phyloP scores from a whole-genome alignment of 2,888 invertebrate genomes.

The Spisula subtruncata region DNA sequence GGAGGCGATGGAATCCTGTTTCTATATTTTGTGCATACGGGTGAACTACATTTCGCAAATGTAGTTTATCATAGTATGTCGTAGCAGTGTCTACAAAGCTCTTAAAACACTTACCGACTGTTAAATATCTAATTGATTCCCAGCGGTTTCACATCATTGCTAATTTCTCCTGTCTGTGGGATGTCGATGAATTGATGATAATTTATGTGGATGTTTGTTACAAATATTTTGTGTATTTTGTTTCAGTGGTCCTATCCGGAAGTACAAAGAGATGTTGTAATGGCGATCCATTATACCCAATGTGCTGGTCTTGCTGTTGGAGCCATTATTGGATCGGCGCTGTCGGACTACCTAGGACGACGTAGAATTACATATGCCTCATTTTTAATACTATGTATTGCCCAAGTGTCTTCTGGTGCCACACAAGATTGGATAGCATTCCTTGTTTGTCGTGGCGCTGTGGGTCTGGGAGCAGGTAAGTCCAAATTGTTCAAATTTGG shows the following conservation, averaged over 20 bases:
- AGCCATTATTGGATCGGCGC: conserved; percentile 55
- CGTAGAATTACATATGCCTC: conserved; percentile 76
- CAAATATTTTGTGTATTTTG: background rate
- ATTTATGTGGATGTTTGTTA: no score
- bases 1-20: no score
- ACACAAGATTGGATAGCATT: conserved; percentile 76
- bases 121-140: no score
- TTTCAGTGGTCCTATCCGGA: conserved; percentile 70
- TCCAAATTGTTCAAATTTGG: background rate
- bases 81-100: no score
- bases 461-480: conserved; percentile 64
- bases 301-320: conserved; percentile 57
- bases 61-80: no score
- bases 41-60: no score
- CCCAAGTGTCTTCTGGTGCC: conserved; percentile 73
- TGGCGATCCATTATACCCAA: conserved; percentile 51
- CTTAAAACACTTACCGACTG: no score
- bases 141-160: no score
- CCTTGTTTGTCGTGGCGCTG: conserved; percentile 57
- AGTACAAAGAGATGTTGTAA: conserved; percentile 27
- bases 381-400: conserved; percentile 74
- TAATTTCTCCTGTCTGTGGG: no score
- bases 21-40: no score
- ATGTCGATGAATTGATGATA: no score
- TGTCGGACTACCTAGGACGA: conserved; percentile 78